A percentile compares a stretch with the other conserved stretches of the same genome.
phyloP scores from a whole-genome alignment of 2,113 vertebrate genomes.

The Sitta europaea region DNA sequence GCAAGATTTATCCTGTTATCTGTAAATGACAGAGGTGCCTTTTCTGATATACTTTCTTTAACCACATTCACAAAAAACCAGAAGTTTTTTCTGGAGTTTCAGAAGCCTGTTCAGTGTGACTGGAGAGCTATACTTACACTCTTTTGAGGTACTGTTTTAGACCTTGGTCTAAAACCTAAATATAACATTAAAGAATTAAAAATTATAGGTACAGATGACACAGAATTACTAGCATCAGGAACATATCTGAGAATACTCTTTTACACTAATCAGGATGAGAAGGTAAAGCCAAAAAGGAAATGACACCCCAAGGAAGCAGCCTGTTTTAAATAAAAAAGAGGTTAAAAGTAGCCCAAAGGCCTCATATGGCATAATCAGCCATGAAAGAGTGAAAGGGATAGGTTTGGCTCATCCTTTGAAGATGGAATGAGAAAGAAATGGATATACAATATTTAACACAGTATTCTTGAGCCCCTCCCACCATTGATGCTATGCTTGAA shows the following conservation, averaged over 20 bases:
- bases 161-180: background rate
- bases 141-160: background rate
- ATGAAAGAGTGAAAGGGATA: background rate
- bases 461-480: background rate
- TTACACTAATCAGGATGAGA: background rate
- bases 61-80: background rate
- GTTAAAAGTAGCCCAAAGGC: background rate
- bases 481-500: background rate
- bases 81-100: background rate
- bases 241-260: accelerated
- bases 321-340: background rate
- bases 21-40: background rate
- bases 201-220: background rate
- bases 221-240: background rate
- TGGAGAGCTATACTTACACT: background rate
- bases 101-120: background rate
- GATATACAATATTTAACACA: background rate
- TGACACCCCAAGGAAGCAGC: background rate
- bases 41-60: background rate
- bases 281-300: background rate
- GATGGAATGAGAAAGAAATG: background rate
- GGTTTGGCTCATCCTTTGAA: background rate
- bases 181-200: background rate
- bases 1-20: background rate
- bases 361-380: background rate